Evolutionary conservation across 1,140 invertebrate species (phyloP).

Genomic region (Brachionus paranguensis): DNA sequence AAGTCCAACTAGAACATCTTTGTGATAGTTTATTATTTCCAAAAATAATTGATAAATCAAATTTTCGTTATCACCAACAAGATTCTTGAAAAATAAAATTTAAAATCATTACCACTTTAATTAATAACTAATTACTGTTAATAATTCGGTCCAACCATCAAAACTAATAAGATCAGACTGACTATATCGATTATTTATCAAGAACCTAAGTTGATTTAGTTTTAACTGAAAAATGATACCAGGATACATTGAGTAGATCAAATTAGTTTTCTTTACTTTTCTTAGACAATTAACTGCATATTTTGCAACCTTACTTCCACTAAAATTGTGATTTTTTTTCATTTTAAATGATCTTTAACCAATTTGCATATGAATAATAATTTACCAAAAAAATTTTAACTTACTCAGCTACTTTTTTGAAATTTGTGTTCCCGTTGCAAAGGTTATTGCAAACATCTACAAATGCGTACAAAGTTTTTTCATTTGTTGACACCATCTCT

Average conservation of each 20-base stretch:
- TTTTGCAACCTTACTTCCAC: background rate
- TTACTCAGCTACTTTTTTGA: constrained; percentile 32
- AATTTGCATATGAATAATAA: background rate
- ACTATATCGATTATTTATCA: constrained; percentile 6
- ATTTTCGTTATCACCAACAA: constrained; percentile 12
- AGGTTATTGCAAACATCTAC: constrained; percentile 1
- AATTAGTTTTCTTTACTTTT: constrained; percentile 15
- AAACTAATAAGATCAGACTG: constrained; percentile 18
- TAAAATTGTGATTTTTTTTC: constrained; percentile 33
- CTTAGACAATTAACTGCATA: background rate
- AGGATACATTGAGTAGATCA: background rate
- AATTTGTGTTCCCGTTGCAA: background rate
- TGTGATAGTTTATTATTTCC: background rate
- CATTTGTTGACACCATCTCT: background rate
- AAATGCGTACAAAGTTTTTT: constrained; percentile 6
- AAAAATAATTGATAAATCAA: constrained; percentile 8
- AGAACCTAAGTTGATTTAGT: constrained; percentile 18
- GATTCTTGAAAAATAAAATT: background rate
- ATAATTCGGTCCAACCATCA: constrained; percentile 9
- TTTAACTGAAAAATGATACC: background rate
- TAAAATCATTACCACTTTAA: background rate
- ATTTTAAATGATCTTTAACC: background rate
- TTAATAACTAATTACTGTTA: background rate
- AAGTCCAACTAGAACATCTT: background rate
- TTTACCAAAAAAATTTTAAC: background rate